Conservation (phyloP, 2,888 invertebrate species). For the Toxonevra muliebris region DNA sequence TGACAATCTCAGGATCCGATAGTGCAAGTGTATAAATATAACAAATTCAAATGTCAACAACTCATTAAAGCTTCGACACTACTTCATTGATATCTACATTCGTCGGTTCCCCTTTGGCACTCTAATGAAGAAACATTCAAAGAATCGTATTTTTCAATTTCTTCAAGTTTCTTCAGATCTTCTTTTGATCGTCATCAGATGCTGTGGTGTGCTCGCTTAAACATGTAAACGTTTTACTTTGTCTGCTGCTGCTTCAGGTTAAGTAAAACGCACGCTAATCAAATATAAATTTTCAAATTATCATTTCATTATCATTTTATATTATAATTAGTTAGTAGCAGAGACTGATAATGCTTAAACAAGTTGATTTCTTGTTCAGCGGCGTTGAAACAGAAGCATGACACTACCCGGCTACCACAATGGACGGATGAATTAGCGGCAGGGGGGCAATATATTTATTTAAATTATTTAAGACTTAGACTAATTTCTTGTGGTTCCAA, state of each 20-base stretch:
- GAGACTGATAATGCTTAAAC: neutral
- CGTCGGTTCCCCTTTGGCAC: conserved; percentile 16
- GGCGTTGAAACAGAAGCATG: conserved; percentile 1
- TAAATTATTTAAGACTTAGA: neutral
- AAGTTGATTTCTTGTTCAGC: neutral
- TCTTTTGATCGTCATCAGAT: no score
- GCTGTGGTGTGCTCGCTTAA: no score
- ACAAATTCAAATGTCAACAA: conserved; percentile 14
- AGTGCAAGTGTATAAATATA: neutral
- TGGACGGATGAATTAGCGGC: no score
- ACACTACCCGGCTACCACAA: neutral
- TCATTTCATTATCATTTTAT: conserved; percentile 49
- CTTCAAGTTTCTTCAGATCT: neutral
- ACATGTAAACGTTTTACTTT: neutral
- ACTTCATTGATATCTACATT: neutral
- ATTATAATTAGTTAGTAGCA: conserved; percentile 44
- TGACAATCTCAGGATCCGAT: no score
- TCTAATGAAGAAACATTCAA: conserved; percentile 1
- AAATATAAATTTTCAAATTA: conserved; percentile 48
- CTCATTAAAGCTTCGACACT: conserved; percentile 9
- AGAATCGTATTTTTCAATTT: neutral
- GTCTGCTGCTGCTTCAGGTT: neutral
- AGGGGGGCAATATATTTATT: neutral
- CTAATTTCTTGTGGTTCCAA: conserved; percentile 30
- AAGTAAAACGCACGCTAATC: conserved; percentile 43